These are phyloP conservation scores for Vanessa cardui DNA, from an alignment of 2,888 invertebrate species.

Conservation along the genomic window DNA sequence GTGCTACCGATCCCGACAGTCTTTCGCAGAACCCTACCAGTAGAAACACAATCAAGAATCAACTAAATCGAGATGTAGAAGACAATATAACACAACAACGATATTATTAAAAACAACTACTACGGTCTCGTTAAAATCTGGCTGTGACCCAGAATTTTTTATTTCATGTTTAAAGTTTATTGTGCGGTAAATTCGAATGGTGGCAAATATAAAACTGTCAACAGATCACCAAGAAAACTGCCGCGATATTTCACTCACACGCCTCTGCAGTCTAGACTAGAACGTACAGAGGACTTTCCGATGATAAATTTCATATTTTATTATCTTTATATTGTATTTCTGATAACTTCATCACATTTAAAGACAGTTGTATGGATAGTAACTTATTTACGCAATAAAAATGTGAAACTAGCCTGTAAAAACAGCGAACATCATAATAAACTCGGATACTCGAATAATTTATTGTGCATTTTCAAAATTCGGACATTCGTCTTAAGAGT, in stretches of 20 bases:
- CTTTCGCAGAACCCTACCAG: no score
- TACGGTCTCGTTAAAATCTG: conserved; percentile 12
- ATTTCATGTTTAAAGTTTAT: conserved; percentile 25
- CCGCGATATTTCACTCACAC: conserved; percentile 15
- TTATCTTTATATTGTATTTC: conserved; percentile 12
- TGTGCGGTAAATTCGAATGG: conserved; percentile 21
- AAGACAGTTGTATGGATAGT: conserved; percentile 8
- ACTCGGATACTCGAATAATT: background rate
- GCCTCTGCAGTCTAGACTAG: conserved; percentile 35
- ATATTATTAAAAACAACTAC: conserved; percentile 8
- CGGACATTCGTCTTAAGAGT: background rate
- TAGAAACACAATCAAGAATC: background rate
- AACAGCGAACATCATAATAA: background rate
- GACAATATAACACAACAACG: background rate
- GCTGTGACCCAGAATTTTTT: conserved; percentile 23
- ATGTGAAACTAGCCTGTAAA: background rate
- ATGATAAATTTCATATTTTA: conserved; percentile 57
- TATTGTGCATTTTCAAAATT: background rate
- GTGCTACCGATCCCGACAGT: no score
- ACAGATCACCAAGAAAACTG: conserved; percentile 11
- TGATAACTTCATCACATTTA: background rate
- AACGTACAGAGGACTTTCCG: conserved; percentile 57
- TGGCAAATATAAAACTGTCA: conserved; percentile 23
- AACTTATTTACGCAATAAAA: conserved; percentile 13
- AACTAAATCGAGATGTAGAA: background rate